Evolutionary conservation across 2,888 invertebrate genomes (phyloP), one percentile per base, ranked within the genome.

Genomic region (Eurytoma californica): DNA sequence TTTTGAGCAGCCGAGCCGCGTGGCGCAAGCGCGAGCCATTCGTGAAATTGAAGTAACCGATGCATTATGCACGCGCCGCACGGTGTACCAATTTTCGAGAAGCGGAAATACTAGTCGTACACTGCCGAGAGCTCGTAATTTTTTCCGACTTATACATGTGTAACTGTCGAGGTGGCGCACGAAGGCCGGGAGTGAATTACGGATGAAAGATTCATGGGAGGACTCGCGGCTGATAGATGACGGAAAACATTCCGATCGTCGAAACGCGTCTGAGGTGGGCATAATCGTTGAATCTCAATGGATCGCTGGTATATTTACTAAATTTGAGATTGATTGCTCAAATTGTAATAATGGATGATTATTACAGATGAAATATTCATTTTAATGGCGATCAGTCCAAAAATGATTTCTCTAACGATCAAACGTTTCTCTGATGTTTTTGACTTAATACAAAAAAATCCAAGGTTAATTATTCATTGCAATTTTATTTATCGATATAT

Each of bases 1-100:
- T 72, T 80, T 80, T 72, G 67, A 80, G 77, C 14, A 39, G 7
- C 65, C 53, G 28, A 14, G 58, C 67, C 7, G 7, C 14, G 60
- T n/a, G 51, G 63, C 39, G 28, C 28, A 66, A 14, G 47, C 39
- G 24, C 39, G 53, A 49, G 63, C 61, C 20, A 51, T 57, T 63
- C n/a, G 69, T 63, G 67, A 75, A 80, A 80, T 78, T 80, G 78
- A 78, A 80, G 70, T 74, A 70, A 49, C 60, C 63, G 30, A 78
- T 80, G 51, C 60, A 80, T 80, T 78, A 80, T 80, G 74, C 58
- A 78, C 1, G 57, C 55, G 30, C 16, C 18, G 4, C 12, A 30
- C 28, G 49, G 67, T 9, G 20, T 30, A 57, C 55, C 68, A 77
- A 80, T 77, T 39, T 68, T 72, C 61, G 65, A 72, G 72, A 58